Percentiles rank a stretch among this genome's conserved stretches.
Conservation (phyloP, 2,888 invertebrate genomes). For the Nyleta sp. region DNA sequence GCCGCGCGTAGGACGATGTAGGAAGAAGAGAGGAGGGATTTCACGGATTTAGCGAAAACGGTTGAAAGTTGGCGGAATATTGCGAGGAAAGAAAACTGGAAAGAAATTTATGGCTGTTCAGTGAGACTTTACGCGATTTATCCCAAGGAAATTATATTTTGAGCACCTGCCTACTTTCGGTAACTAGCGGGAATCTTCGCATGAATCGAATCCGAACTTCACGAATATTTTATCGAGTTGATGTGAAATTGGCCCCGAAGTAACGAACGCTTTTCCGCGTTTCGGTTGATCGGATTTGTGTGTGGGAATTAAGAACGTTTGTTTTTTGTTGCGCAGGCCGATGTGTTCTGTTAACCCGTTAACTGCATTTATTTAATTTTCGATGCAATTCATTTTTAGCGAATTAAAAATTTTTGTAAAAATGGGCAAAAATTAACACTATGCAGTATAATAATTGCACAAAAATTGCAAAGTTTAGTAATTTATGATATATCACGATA, state of each 20-base stretch:
- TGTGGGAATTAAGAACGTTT: not conserved
- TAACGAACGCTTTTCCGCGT: constrained; percentile 36
- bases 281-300: constrained; percentile 1
- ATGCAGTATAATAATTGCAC: too few species aligned
- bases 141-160: constrained; percentile 74
- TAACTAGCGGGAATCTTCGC: constrained; percentile 59
- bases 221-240: constrained; percentile 64
- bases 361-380: too few species aligned
- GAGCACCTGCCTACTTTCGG: constrained; percentile 60
- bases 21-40: constrained; percentile 66
- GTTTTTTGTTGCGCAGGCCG: too few species aligned
- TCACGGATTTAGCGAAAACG: constrained; percentile 75
- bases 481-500: too few species aligned
- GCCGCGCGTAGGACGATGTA: constrained; percentile 45
- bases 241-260: constrained; percentile 35
- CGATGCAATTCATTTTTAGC: too few species aligned
- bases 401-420: too few species aligned
- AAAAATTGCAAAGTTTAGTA: too few species aligned
- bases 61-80: constrained; percentile 74
- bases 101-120: constrained; percentile 74
- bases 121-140: constrained; percentile 74
- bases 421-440: too few species aligned
- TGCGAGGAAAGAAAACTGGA: constrained; percentile 65
- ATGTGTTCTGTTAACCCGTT: too few species aligned
- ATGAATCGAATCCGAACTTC: constrained; percentile 52